Conservation (phyloP, 2,113 vertebrate genomes). For the Struthio camelus region DNA sequence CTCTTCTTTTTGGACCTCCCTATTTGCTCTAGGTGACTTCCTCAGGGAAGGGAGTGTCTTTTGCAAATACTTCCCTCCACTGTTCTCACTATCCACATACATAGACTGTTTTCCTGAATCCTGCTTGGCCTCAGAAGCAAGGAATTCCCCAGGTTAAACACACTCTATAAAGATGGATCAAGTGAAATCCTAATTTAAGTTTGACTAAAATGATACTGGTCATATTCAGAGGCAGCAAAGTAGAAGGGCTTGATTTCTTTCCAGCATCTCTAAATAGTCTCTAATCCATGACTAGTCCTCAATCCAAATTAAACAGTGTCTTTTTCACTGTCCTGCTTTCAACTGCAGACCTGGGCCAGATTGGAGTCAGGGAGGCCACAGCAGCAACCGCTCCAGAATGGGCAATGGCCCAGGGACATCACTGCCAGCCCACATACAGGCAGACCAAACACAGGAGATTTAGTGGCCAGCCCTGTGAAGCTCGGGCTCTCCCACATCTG, state of each 20-base stretch:
- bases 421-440: background rate
- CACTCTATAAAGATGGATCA: background rate
- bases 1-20: background rate
- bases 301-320: background rate
- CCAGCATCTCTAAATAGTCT: background rate
- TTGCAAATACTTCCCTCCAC: background rate
- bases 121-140: background rate
- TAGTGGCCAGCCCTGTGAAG: accelerated
- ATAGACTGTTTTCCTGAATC: background rate
- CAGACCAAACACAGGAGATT: background rate
- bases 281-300: background rate
- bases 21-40: background rate
- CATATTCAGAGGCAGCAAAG: background rate
- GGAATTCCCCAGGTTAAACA: background rate
- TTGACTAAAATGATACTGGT: background rate
- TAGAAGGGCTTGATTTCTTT: background rate
- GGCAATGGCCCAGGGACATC: accelerated
- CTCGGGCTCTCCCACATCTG: background rate
- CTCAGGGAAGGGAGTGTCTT: background rate
- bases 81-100: background rate
- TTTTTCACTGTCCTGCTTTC: background rate
- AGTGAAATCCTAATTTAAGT: background rate
- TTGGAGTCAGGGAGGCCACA: background rate
- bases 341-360: background rate
- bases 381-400: background rate